phyloP scores from a whole-genome alignment of 2,888 invertebrate genomes.

The Polydrusus pterygomalis region DNA sequence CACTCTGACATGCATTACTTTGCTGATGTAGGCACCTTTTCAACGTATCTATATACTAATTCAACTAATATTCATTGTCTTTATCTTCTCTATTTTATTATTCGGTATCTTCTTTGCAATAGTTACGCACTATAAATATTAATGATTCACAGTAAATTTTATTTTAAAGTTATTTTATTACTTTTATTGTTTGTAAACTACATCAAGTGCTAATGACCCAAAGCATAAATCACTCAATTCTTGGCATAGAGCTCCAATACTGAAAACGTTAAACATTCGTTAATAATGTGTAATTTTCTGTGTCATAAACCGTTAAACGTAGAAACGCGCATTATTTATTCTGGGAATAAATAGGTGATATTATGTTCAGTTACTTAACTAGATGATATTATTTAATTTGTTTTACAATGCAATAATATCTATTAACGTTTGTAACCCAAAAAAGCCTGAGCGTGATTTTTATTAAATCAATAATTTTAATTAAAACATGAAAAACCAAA shows the following conservation, averaged over 20 bases:
- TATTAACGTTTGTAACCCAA: no score
- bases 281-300: conserved; percentile 27
- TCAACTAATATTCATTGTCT: no score
- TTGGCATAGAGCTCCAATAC: conserved; percentile 28
- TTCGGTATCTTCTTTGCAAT: neutral
- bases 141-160: neutral
- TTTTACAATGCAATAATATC: no score
- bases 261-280: conserved; percentile 17
- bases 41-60: no score
- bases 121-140: neutral
- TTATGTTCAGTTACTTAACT: neutral
- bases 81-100: no score
- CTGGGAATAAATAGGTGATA: neutral
- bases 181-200: conserved; percentile 41
- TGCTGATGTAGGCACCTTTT: no score
- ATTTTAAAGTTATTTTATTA: neutral
- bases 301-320: conserved; percentile 18
- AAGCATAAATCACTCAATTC: conserved; percentile 44
- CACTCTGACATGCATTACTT: no score
- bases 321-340: neutral
- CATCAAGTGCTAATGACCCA: conserved; percentile 36
- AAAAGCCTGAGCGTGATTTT: no score
- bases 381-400: neutral
- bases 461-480: no score
- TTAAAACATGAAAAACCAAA: no score